These are phyloP conservation scores for Patella ulyssiponensis DNA, from an alignment of 2,888 invertebrate genomes.

Conservation along the genomic window DNA sequence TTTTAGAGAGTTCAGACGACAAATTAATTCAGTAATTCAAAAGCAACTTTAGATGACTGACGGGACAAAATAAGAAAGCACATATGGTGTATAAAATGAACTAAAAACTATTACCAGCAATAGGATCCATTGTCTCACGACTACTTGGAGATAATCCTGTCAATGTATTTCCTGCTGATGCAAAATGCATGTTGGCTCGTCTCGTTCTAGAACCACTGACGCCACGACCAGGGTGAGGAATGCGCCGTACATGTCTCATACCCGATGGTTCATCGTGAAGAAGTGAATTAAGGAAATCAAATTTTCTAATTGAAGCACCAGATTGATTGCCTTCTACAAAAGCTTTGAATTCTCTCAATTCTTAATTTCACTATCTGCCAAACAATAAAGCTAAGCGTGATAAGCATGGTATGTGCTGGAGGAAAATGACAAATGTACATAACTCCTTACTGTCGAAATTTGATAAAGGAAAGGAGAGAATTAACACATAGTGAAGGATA, in stretches of 20 bases:
- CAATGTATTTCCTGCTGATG: slow-evolving; percentile 82
- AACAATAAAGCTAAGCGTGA: too few relatives aligned
- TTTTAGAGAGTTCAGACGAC: not conserved
- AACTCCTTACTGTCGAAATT: too few relatives aligned
- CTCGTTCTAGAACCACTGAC: slow-evolving; percentile 83
- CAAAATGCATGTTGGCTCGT: slow-evolving; percentile 95
- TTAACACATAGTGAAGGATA: too few relatives aligned
- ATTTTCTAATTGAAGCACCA: not conserved
- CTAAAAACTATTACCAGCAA: slow-evolving; percentile 76
- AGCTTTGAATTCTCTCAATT: too few relatives aligned
- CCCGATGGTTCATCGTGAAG: slow-evolving; percentile 87
- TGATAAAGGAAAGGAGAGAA: too few relatives aligned
- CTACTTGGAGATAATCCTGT: slow-evolving; percentile 89
- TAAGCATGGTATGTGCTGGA: too few relatives aligned
- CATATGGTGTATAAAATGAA: not conserved
- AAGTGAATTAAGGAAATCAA: slow-evolving; percentile 36
- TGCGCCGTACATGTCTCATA: slow-evolving; percentile 80
- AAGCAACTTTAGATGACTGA: not conserved
- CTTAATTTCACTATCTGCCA: too few relatives aligned
- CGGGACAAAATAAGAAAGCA: too few relatives aligned
- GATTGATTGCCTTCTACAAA: not conserved
- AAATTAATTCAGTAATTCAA: not conserved
- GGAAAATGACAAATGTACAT: too few relatives aligned
- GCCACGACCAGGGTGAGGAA: slow-evolving; percentile 84
- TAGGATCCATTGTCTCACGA: slow-evolving; percentile 95